These are phyloP conservation scores for Halocynthia roretzi DNA, from an alignment of 23 tunicate species.

Conservation along the genomic window DNA sequence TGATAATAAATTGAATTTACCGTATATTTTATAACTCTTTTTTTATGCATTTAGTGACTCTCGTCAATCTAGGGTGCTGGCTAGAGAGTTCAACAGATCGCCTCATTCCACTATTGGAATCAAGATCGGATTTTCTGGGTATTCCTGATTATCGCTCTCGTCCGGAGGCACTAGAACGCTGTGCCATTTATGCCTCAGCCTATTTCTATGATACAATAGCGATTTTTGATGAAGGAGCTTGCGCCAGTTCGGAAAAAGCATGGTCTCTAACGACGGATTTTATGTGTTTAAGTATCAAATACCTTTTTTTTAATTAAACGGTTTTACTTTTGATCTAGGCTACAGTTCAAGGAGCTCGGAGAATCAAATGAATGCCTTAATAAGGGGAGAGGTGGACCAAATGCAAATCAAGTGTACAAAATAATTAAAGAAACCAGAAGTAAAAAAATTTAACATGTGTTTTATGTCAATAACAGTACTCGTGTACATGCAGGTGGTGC, in stretches of 20 bases:
- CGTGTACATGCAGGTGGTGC: neutral
- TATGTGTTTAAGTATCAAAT: no score
- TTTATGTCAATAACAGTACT: neutral
- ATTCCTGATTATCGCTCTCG: neutral
- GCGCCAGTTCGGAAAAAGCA: neutral
- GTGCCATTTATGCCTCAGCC: slow-evolving; percentile 5
- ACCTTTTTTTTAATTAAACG: no score
- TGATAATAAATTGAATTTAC: neutral
- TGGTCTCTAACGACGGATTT: no score
- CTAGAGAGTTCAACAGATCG: neutral
- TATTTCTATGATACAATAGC: neutral
- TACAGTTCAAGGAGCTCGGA: neutral
- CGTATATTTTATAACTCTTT: no score
- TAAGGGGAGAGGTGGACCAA: neutral
- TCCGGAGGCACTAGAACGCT: neutral
- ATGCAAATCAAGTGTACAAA: slow-evolving; percentile 21
- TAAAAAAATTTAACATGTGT: neutral
- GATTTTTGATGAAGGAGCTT: slow-evolving; percentile 3
- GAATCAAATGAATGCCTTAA: slow-evolving; percentile 2
- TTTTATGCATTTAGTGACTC: neutral
- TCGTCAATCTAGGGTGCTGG: slow-evolving; percentile 6
- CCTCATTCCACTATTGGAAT: slow-evolving; percentile 4
- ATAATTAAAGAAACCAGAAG: neutral
- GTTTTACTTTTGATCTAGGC: neutral
- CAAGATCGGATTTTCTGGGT: slow-evolving; percentile 10